Base-by-base conservation (phyloP, 2,113 vertebrate species). In the Gymnobelideus leadbeateri region DNA sequence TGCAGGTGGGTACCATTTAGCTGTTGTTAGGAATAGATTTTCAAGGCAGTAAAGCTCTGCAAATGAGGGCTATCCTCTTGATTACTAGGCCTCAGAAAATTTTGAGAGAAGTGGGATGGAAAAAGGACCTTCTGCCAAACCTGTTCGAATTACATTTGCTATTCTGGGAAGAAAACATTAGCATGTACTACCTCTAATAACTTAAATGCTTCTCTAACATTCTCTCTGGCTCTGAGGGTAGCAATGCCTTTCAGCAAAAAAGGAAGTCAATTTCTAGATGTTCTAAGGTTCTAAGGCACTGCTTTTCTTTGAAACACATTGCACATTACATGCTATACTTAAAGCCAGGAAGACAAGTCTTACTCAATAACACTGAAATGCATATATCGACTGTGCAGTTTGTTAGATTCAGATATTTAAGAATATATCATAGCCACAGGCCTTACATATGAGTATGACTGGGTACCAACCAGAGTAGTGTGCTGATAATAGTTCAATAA, bases 81-180 rank as follows among this genome's bases (percentile, higher is more conserved):
- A 77, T 43, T 52, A 93, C 2, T 89, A 37, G 92, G 49, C 19
- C 12, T 92, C 23, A 55, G 21, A 84, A 84, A 52, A 9, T 47
- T 51, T 57, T 92, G 9, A 31, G 57, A 61, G 51, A 91, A n/a
- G 51, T 19, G 54, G 26, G 90, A 11, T 31, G 54, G 37, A 11
- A 93, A 11, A 90, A 25, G 51, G 24, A 50, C 28, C 28, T 31
- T 11, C 77, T 94, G 89, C 14, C 14, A 92, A 93, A 55, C 51
- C 53, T 91, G 11, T 93, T 77, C 55, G 57, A 93, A 95, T 91
- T 57, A 16, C 31, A 2, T 9, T 25, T 93, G 12, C 31, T 77
- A 55, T 91, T 91, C n/a, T 94, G 94, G 47, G 77, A 26, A 89
- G 8, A 90, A 91, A 84, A 61, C 49, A 90, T 89, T 43, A 92